These are phyloP conservation scores for Pemphigus obesinymphae DNA, from an alignment of 1,140 invertebrate species.

Conservation along the genomic window DNA sequence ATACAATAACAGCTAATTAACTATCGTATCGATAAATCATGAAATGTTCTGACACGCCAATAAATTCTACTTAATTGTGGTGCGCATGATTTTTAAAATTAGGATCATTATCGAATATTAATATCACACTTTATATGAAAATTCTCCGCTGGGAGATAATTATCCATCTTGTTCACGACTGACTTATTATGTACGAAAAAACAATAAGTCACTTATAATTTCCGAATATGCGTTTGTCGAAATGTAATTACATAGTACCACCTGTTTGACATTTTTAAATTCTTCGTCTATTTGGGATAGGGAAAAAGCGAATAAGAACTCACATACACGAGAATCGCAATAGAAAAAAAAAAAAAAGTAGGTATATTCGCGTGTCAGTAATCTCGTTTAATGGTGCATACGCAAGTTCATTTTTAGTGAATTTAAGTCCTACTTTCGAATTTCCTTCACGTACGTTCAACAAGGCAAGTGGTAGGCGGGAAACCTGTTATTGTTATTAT, in stretches of 20 bases:
- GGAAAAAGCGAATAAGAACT: background rate
- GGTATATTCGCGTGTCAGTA: constrained; percentile 6
- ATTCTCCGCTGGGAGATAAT: background rate
- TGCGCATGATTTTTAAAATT: background rate
- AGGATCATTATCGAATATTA: background rate
- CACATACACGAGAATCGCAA: background rate
- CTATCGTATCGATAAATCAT: background rate
- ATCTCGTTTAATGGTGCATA: constrained; percentile 16
- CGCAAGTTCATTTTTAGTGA: constrained; percentile 12
- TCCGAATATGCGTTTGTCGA: background rate
- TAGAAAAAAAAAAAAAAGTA: background rate
- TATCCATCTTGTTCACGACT: background rate
- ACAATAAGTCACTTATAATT: background rate
- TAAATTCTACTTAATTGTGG: background rate
- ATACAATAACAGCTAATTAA: background rate
- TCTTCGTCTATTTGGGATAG: background rate
- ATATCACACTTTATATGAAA: background rate
- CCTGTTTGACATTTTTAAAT: background rate
- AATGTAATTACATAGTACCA: background rate
- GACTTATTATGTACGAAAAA: background rate
- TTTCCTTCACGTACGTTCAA: constrained; percentile 17
- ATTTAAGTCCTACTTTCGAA: background rate
- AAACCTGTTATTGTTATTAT: constrained; percentile 26
- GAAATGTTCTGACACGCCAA: background rate
- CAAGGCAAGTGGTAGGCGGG: background rate